A percentile compares a stretch with the other conserved stretches of the same genome.
These are phyloP conservation scores for Cynodonichthys magdalenae DNA, from an alignment of 2,797 vertebrate species.

Conservation along the genomic window DNA sequence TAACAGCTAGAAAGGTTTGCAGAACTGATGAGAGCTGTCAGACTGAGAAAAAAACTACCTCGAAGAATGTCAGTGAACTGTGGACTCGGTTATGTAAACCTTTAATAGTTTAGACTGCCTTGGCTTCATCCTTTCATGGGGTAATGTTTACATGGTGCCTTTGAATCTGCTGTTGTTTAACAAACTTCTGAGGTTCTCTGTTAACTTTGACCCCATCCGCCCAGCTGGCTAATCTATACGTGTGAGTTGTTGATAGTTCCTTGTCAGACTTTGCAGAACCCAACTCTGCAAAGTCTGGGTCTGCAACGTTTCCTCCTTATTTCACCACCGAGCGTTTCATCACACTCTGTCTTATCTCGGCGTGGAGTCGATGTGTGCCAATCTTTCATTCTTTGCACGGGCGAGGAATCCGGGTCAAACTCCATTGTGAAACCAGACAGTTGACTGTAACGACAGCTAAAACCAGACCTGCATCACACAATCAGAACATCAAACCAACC, in stretches of 20 bases:
- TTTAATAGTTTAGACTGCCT: neutral
- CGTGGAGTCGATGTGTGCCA: constrained; percentile 12
- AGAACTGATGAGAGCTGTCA: neutral
- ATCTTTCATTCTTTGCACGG: constrained; percentile 25
- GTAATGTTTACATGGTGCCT: neutral
- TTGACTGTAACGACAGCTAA: constrained; percentile 19
- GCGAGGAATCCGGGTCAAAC: constrained; percentile 35
- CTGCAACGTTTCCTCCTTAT: constrained; percentile 19
- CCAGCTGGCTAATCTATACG: constrained; percentile 8
- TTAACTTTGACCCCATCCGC: constrained; percentile 20
- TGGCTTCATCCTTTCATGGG: constrained; percentile 2
- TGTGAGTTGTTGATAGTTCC: constrained; percentile 15
- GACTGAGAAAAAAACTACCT: neutral
- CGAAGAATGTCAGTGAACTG: neutral
- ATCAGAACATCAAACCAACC: neutral
- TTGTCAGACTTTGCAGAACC: constrained; percentile 19
- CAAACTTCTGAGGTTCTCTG: constrained; percentile 10
- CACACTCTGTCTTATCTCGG: constrained; percentile 43
- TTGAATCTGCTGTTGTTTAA: neutral
- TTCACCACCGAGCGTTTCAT: constrained; percentile 39
- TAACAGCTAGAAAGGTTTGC: neutral
- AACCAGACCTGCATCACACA: constrained; percentile 13
- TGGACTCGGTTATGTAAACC: neutral
- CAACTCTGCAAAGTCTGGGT: constrained; percentile 10
- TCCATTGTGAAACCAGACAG: constrained; percentile 44